Conservation (phyloP, 2,888 invertebrate genomes). For the Orchestes rusci region DNA sequence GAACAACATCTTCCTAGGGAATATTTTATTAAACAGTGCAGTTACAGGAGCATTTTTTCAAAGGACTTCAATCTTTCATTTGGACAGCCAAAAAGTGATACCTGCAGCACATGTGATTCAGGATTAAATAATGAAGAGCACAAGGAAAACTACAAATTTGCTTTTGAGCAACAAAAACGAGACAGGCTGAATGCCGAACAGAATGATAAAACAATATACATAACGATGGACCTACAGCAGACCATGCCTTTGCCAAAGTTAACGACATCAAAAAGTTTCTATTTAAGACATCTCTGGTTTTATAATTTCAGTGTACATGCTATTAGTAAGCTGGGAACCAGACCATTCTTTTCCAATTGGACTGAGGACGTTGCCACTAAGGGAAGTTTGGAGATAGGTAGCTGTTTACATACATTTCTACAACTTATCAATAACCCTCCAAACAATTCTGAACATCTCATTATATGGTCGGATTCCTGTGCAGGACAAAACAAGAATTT, state of each 20-base stretch:
- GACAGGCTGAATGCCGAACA: neutral
- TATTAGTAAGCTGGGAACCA: too few relatives aligned
- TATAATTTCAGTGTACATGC: neutral
- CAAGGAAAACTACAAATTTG: neutral
- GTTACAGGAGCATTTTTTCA: neutral
- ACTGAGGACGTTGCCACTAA: neutral
- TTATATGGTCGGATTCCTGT: neutral
- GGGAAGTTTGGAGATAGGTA: neutral
- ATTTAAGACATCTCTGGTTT: constrained; percentile 2
- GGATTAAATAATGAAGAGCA: too few relatives aligned
- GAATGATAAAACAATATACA: neutral
- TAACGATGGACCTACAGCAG: constrained; percentile 1
- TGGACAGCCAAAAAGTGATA: too few relatives aligned
- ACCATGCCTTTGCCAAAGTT: constrained; percentile 1
- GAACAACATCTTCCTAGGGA: neutral
- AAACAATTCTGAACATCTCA: neutral
- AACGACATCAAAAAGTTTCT: neutral
- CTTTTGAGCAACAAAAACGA: neutral
- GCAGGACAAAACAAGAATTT: neutral
- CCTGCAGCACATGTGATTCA: neutral
- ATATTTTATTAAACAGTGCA: constrained; percentile 2
- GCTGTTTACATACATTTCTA: neutral
- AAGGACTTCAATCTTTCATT: neutral
- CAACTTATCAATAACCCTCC: neutral
- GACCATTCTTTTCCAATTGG: too few relatives aligned